Evolutionary conservation across 2,888 invertebrate species (phyloP), one percentile per base, ranked within the genome.

Genomic region (Drosophila kuntzei): DNA sequence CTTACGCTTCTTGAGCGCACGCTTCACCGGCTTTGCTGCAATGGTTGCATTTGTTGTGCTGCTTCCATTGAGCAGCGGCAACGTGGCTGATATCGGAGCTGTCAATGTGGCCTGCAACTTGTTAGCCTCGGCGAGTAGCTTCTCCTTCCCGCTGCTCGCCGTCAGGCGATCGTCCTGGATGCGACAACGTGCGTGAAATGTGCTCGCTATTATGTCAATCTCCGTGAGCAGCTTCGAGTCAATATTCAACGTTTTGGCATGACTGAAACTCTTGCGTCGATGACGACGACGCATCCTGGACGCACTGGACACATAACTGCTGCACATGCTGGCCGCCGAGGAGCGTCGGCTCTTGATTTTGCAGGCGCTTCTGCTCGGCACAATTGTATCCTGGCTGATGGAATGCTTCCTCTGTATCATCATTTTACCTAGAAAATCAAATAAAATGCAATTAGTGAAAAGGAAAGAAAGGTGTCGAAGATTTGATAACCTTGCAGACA

Each of bases 191-290:
- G 92, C 91, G 0, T 92, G 85, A 77, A 94, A 94, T 59, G 94
- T 95, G 27, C 91, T 90, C 1, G 93, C 91, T 34, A 94, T 90
- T 79, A 95, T 94, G 65, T 95, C 95, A 32, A 94, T 93, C 90
- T 94, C 94, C 7, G 93, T 91, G 50, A 93, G 91, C 27, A 94
- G 81, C 86, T 94, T 94, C 0, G 93, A 93, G 74, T 93, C 93
- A 36, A 92, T 89, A 1, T 90, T 83, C 2, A 88, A 61, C n/a
- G 80, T 73, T 32, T 87, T 89, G 8, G 82, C 65, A 44, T 83
- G 84, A n/a, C 89, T 86, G n/a, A 90, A 87, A 61, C 86, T 89
- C 82, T 90, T 90, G n/a, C 90, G 82, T 12, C 89, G 87, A 9
- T 90, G 91, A 27, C 76, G 91, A 67, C 78, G 92, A 37, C 89